These are phyloP conservation scores for Drosophila mulleri DNA, from an alignment of 2,888 invertebrate genomes.

Conservation along the genomic window DNA sequence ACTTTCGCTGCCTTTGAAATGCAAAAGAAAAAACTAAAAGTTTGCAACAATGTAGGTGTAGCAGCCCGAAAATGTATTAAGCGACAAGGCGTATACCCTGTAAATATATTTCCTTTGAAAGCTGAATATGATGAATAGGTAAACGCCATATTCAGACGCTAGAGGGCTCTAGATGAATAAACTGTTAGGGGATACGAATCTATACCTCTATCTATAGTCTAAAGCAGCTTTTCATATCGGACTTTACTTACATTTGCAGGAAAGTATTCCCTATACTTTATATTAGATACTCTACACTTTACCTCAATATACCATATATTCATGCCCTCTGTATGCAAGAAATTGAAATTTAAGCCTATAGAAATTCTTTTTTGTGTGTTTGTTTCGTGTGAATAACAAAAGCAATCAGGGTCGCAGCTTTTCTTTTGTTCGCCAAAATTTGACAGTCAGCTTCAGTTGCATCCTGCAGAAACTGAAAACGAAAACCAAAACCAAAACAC, in stretches of 20 bases:
- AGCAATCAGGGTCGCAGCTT: constrained; percentile 25
- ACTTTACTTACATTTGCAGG: no score
- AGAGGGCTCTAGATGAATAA: no score
- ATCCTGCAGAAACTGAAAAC: constrained; percentile 11
- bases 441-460: constrained; percentile 43
- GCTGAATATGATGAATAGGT: neutral
- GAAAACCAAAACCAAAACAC: neutral
- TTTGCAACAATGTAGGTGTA: constrained; percentile 26
- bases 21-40: constrained; percentile 25
- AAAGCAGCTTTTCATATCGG: no score
- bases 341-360: constrained; percentile 23
- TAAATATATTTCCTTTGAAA: neutral
- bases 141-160: no score
- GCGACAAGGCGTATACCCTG: constrained; percentile 20
- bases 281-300: neutral
- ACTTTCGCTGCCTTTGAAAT: constrained; percentile 64
- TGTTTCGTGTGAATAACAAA: constrained; percentile 47
- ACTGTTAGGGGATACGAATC: no score
- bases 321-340: constrained; percentile 5
- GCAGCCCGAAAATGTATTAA: neutral
- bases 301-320: neutral
- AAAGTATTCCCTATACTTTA: neutral
- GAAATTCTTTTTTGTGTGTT: constrained; percentile 30
- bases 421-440: constrained; percentile 31
- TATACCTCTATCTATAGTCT: no score